Conservation (phyloP, 2,797 vertebrate species). For the Sebastes melanostomus region DNA sequence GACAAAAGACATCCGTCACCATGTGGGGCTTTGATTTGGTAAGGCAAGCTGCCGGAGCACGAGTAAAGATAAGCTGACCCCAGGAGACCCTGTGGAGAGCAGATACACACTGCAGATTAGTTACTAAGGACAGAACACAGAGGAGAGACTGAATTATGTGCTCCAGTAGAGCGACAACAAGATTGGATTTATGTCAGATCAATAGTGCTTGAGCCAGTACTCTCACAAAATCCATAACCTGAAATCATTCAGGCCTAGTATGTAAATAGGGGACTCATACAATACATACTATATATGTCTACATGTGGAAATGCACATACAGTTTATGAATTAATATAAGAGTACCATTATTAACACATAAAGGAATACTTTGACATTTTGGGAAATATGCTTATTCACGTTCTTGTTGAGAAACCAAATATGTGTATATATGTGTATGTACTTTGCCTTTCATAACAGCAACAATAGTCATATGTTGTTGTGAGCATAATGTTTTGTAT, state of each 20-base stretch:
- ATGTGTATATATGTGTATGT: not conserved
- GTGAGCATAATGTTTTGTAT: not conserved
- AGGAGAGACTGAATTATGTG: not conserved
- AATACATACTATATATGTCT: not conserved
- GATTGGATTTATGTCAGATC: slow-evolving; percentile 9
- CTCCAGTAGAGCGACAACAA: not conserved
- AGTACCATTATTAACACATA: not conserved
- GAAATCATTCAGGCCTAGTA: not conserved
- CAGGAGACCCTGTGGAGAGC: not conserved
- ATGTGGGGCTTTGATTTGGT: not conserved
- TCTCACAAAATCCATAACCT: not conserved
- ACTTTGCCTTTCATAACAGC: not conserved
- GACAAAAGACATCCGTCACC: not conserved
- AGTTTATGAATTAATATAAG: not conserved
- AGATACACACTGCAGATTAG: slow-evolving; percentile 1
- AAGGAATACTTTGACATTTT: not conserved
- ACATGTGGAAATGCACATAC: not conserved
- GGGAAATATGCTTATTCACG: not conserved
- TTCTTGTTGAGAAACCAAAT: not conserved
- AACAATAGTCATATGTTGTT: not conserved
- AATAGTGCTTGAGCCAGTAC: not conserved
- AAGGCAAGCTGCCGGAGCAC: not conserved
- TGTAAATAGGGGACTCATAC: not conserved
- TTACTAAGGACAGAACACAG: not conserved
- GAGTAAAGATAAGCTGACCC: not conserved